These are phyloP conservation scores for Leptinotarsa undecemlineata DNA, from an alignment of 1,140 invertebrate genomes.

Conservation along the genomic window DNA sequence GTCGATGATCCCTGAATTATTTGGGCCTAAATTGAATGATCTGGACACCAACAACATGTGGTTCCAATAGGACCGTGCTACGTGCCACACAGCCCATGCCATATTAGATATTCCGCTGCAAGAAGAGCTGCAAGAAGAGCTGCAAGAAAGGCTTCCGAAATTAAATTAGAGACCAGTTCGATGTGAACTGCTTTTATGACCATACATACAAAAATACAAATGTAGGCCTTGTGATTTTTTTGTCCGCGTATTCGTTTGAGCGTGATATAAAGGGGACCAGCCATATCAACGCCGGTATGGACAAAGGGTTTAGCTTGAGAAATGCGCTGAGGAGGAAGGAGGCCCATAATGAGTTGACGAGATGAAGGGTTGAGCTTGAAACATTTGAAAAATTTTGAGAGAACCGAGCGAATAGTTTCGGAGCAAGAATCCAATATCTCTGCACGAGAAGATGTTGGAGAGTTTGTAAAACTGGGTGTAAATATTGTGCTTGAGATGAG, in stretches of 20 bases:
- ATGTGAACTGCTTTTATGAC: no score
- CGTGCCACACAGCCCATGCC: no score
- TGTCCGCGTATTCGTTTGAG: not conserved
- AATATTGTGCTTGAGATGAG: not conserved
- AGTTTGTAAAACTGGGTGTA: not conserved
- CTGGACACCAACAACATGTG: no score
- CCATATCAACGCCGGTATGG: not conserved
- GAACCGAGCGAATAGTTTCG: not conserved
- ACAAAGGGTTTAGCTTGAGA: no score
- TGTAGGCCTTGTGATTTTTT: no score
- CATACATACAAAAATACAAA: no score
- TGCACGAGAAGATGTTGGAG: not conserved
- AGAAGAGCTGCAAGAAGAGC: not conserved
- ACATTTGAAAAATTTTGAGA: not conserved
- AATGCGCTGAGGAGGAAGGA: not conserved
- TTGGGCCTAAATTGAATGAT: no score
- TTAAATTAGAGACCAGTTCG: not conserved
- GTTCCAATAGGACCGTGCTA: no score
- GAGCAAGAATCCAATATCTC: not conserved
- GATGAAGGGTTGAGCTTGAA: not conserved
- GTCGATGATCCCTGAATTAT: no score
- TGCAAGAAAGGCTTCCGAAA: not conserved
- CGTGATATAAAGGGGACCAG: not conserved
- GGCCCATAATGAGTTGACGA: not conserved
- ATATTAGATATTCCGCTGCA: no score